These are phyloP conservation scores for Coregonus sp. DNA, from an alignment of 2,797 vertebrate genomes.

Conservation along the genomic window DNA sequence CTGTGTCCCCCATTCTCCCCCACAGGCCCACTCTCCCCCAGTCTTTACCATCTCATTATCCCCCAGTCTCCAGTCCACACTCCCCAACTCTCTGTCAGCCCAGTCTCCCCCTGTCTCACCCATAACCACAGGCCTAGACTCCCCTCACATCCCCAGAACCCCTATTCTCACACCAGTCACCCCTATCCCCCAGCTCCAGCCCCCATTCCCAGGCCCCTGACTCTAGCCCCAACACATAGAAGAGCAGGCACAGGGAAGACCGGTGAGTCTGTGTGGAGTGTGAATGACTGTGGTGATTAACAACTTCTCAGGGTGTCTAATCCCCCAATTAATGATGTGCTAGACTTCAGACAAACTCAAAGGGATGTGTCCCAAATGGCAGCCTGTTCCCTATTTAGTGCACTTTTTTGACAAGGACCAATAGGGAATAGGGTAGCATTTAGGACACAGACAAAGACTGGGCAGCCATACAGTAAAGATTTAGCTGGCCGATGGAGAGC, in stretches of 20 bases:
- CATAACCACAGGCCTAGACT: neutral
- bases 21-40: neutral
- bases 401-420: neutral
- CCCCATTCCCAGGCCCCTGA: constrained; percentile 55
- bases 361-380: neutral
- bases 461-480: neutral
- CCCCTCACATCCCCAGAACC: neutral
- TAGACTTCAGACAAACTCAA: constrained; percentile 42
- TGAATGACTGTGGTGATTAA: constrained; percentile 71
- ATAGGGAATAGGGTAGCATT: neutral
- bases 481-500: neutral
- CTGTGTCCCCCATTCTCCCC: neutral
- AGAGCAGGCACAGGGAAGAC: constrained; percentile 47
- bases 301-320: constrained; percentile 71
- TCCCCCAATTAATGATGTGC: constrained; percentile 61
- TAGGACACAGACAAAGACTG: neutral
- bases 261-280: constrained; percentile 63
- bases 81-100: neutral
- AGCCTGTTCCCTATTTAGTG: neutral
- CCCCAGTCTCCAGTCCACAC: neutral
- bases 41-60: too few species aligned
- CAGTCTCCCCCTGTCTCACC: neutral
- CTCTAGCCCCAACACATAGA: constrained; percentile 40
- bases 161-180: constrained; percentile 27
- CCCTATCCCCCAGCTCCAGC: constrained; percentile 26